phyloP scores from a whole-genome alignment of 1,140 invertebrate genomes.

The Ephestia elutella region DNA sequence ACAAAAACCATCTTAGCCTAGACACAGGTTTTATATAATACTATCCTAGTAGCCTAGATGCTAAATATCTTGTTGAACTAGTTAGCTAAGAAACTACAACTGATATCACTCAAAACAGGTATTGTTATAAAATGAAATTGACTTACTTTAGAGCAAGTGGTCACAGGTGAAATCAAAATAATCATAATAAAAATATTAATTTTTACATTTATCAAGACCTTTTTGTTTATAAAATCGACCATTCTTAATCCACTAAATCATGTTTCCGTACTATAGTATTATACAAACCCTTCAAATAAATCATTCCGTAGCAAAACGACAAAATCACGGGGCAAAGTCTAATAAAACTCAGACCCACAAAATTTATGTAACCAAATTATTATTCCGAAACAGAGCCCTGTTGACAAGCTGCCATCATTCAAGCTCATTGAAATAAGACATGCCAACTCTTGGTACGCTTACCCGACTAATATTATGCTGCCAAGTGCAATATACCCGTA shows the following conservation, averaged over 20 bases:
- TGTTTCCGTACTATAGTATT: neutral
- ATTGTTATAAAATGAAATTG: too few species aligned
- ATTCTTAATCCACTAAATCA: neutral
- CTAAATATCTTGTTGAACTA: too few species aligned
- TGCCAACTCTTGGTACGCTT: conserved; percentile 17
- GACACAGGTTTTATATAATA: too few species aligned
- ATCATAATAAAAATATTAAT: too few species aligned
- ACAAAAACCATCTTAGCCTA: too few species aligned
- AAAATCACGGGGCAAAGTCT: conserved; percentile 1
- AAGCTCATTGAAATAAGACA: conserved; percentile 23
- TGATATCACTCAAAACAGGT: too few species aligned
- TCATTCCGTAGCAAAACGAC: neutral
- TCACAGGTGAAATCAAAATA: too few species aligned
- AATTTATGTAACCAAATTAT: conserved; percentile 23
- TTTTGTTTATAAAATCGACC: neutral
- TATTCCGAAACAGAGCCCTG: conserved; percentile 8
- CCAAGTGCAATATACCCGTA: conserved; percentile 17
- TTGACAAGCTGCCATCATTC: conserved; percentile 18
- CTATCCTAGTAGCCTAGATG: too few species aligned
- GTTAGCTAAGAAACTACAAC: too few species aligned
- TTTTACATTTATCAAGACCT: too few species aligned
- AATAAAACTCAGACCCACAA: conserved; percentile 11
- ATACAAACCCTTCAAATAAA: neutral
- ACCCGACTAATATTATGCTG: conserved; percentile 13
- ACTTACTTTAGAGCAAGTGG: too few species aligned